Percentiles rank a stretch among this genome's conserved stretches.
Conservation (phyloP, 2,113 vertebrate genomes). For the Cebidichthys violaceus region DNA sequence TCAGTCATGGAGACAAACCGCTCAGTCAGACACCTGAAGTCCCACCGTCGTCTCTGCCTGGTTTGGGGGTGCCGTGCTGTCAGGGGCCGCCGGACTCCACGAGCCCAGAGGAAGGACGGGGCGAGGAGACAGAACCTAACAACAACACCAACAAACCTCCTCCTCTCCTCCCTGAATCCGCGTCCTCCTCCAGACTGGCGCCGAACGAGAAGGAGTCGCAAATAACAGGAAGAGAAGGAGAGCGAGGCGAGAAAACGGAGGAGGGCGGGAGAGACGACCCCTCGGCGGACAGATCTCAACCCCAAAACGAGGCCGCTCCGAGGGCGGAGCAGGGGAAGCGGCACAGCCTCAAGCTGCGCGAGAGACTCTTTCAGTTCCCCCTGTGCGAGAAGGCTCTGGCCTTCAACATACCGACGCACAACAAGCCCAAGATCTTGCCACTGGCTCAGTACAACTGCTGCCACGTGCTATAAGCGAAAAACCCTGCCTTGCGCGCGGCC, state of each 20-base stretch:
- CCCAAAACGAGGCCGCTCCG: conserved; percentile 55
- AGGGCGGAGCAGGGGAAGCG: conserved; percentile 81
- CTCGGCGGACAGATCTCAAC: conserved; percentile 32
- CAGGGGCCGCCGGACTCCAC: conserved; percentile 54
- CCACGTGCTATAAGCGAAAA: conserved; percentile 84
- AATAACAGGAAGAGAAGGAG: not conserved
- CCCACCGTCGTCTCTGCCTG: conserved; percentile 28
- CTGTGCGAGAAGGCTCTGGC: conserved; percentile 86
- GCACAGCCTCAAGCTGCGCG: conserved; percentile 84
- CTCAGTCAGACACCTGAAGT: conserved; percentile 29
- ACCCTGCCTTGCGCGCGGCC: not conserved
- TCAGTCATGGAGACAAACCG: conserved; percentile 48
- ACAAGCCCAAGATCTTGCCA: conserved; percentile 89
- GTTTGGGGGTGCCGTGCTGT: conserved; percentile 73
- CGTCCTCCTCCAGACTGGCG: conserved; percentile 48
- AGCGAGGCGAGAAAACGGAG: conserved; percentile 13
- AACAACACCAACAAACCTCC: conserved; percentile 76
- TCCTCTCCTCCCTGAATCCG: conserved; percentile 25
- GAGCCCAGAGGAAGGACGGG: not conserved
- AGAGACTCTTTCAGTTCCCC: conserved; percentile 85
- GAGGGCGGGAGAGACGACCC: conserved; percentile 56
- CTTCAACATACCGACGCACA: conserved; percentile 84
- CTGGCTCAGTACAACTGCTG: conserved; percentile 93
- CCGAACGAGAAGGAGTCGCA: conserved; percentile 48
- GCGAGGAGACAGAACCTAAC: conserved; percentile 66